Evolutionary conservation across 1,140 invertebrate species (phyloP).

Genomic region (Littorina saxatilis): DNA sequence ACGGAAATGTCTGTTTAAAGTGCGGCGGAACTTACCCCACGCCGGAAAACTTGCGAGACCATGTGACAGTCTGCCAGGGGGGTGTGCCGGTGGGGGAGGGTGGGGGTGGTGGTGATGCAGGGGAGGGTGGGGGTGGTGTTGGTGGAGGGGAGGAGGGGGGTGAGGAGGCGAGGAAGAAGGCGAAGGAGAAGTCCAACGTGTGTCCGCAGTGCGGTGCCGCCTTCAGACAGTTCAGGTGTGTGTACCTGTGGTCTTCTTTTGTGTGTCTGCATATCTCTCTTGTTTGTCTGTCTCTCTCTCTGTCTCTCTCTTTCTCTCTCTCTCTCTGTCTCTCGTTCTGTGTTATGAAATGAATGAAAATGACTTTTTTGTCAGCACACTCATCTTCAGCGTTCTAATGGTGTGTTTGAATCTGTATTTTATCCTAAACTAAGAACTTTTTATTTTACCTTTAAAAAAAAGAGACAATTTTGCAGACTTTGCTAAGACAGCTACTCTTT

Average conservation of each 20-base stretch:
- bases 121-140: not conserved
- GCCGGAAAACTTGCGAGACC: not conserved
- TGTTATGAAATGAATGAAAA: too few relatives aligned
- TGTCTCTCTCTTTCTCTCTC: not conserved
- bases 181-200: not conserved
- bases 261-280: not conserved
- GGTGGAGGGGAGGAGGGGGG: not conserved
- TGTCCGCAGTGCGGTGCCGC: conserved; percentile 1
- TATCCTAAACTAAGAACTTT: too few relatives aligned
- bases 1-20: not conserved
- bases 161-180: not conserved
- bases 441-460: too few relatives aligned
- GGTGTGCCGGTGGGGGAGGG: not conserved
- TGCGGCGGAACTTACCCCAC: not conserved
- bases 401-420: too few relatives aligned
- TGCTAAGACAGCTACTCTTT: too few relatives aligned
- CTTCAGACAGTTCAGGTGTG: conserved; percentile 2
- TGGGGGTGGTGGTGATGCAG: not conserved
- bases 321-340: not conserved
- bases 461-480: too few relatives aligned
- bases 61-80: not conserved
- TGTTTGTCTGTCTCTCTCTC: not conserved
- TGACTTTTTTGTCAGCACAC: not conserved
- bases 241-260: not conserved
- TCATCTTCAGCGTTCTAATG: too few relatives aligned